Conservation (phyloP, 2,797 vertebrate species). For the Crenichthys baileyi region DNA sequence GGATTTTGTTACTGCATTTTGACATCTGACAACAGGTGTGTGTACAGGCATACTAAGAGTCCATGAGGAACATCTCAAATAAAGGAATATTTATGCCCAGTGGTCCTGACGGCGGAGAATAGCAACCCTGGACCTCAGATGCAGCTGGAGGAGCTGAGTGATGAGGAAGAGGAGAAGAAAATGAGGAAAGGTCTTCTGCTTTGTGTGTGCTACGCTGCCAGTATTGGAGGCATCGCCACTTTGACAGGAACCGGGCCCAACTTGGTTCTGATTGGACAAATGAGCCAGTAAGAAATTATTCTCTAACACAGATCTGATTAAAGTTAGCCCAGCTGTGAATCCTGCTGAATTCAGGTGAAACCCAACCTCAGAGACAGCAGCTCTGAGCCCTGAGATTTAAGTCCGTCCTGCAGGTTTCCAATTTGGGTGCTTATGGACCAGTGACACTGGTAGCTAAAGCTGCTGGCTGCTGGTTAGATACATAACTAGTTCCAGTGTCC, state of each 20-base stretch:
- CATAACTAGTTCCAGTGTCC: neutral
- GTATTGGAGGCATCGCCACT: conserved; percentile 94
- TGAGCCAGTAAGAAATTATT: conserved; percentile 85
- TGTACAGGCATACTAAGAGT: neutral
- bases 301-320: too few species aligned
- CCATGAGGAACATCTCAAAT: neutral
- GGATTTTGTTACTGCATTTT: neutral
- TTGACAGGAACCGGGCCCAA: conserved; percentile 95
- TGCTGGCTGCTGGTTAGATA: neutral
- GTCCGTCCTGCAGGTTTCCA: too few species aligned
- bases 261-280: conserved; percentile 91
- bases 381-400: neutral
- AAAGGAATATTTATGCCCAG: conserved; percentile 9
- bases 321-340: too few species aligned
- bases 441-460: neutral
- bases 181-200: conserved; percentile 89
- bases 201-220: conserved; percentile 91
- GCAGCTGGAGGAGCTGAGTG: conserved; percentile 49
- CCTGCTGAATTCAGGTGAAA: neutral
- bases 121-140: conserved; percentile 10
- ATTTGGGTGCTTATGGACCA: neutral
- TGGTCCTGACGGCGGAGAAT: conserved; percentile 4
- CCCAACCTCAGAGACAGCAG: neutral
- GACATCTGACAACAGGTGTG: too few species aligned
- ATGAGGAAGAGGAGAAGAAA: conserved; percentile 55